Conservation (phyloP, 2,888 invertebrate genomes). For the Caenorhabditis virilis region DNA sequence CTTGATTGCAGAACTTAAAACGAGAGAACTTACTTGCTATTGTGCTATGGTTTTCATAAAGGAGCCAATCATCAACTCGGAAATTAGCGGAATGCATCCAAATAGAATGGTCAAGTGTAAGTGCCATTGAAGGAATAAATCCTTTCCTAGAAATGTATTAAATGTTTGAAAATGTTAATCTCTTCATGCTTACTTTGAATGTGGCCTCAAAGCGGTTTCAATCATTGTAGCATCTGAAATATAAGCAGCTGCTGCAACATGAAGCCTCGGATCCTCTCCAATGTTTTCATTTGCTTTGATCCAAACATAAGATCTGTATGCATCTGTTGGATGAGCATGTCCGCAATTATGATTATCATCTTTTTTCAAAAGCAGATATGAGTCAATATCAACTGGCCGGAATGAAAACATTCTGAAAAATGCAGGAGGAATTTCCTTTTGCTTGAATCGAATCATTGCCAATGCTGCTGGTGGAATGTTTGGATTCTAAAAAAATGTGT, state of each 20-base stretch:
- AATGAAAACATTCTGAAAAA: constrained; percentile 54
- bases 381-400: constrained; percentile 51
- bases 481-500: constrained; percentile 13
- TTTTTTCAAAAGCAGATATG: constrained; percentile 36
- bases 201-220: constrained; percentile 52
- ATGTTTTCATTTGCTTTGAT: constrained; percentile 53
- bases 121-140: constrained; percentile 65
- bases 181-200: constrained; percentile 33
- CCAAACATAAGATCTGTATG: constrained; percentile 51
- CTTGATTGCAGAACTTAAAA: too few relatives aligned
- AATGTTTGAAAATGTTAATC: constrained; percentile 2
- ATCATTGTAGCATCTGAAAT: constrained; percentile 69
- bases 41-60: constrained; percentile 70
- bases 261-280: constrained; percentile 69
- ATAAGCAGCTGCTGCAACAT: constrained; percentile 70
- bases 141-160: constrained; percentile 45
- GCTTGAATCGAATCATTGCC: constrained; percentile 49
- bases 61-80: constrained; percentile 71
- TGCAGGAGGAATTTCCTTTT: constrained; percentile 51
- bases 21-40: constrained; percentile 65
- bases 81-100: constrained; percentile 71
- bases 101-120: constrained; percentile 71
- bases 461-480: constrained; percentile 38
- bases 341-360: constrained; percentile 29
- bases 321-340: constrained; percentile 34